Conservation (phyloP, 2,797 vertebrate species). For the Enteromius anoplus region DNA sequence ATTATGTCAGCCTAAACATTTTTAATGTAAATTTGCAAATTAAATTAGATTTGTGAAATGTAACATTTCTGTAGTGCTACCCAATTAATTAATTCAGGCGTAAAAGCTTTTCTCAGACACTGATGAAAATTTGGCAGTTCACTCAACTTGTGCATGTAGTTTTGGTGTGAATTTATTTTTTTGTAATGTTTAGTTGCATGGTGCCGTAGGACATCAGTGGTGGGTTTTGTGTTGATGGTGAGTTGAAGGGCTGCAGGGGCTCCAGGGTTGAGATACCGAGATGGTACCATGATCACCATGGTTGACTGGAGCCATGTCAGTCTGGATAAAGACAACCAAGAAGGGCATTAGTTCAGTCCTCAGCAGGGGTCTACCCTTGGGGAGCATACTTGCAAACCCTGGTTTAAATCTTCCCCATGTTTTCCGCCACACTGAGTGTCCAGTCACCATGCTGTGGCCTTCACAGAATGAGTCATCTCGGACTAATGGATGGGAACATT, state of each 20-base stretch:
- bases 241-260: not conserved
- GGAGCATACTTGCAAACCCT: conserved; percentile 5
- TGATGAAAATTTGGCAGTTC: not conserved
- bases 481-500: conserved; percentile 6
- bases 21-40: not conserved
- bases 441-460: not conserved
- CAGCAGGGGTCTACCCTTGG: conserved; percentile 61
- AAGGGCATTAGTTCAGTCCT: conserved; percentile 67
- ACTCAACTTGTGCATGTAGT: not conserved
- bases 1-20: not conserved
- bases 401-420: not conserved
- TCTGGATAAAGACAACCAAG: conserved; percentile 45
- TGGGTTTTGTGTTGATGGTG: not conserved
- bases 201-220: not conserved
- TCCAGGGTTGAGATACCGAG: not conserved
- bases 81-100: not conserved
- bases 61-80: not conserved
- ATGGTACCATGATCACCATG: conserved; percentile 13
- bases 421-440: not conserved
- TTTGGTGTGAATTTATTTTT: not conserved
- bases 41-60: not conserved
- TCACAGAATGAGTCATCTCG: not conserved
- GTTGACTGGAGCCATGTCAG: conserved; percentile 43
- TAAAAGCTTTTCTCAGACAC: not conserved
- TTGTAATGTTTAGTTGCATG: not conserved